Conservation (phyloP, 2,888 invertebrate genomes). For the Pemphredon lugubris region DNA sequence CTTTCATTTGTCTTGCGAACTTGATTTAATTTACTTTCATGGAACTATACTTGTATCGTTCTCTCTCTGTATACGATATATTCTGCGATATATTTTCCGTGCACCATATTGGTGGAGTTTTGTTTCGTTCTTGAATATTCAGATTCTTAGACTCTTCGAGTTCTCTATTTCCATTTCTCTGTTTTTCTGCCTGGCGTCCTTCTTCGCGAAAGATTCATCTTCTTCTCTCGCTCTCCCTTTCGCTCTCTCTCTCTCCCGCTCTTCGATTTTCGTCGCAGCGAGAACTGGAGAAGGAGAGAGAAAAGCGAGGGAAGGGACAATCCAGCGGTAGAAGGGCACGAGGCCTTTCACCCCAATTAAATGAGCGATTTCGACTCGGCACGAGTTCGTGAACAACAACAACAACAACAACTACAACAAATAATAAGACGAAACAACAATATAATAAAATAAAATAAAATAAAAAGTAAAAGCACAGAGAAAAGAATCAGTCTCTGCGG, state of each 20-base stretch:
- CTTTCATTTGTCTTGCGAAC: conserved; percentile 45
- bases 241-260: conserved; percentile 3
- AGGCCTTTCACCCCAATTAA: conserved; percentile 16
- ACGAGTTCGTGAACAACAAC: conserved; percentile 37
- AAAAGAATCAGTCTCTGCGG: conserved; percentile 27
- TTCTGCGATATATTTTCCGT: conserved; percentile 41
- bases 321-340: conserved; percentile 8
- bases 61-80: too few relatives aligned
- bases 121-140: conserved; percentile 28
- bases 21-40: conserved; percentile 25
- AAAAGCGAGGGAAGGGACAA: background rate
- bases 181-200: conserved; percentile 4
- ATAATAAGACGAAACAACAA: conserved; percentile 16
- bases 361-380: conserved; percentile 28
- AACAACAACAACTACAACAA: conserved; percentile 20
- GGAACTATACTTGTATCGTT: conserved; percentile 20
- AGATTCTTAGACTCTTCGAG: conserved; percentile 11
- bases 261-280: background rate
- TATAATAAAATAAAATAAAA: background rate
- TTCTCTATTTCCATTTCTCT: conserved; percentile 7
- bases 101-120: conserved; percentile 18
- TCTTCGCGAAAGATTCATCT: too few relatives aligned
- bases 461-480: conserved; percentile 12
- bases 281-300: background rate
- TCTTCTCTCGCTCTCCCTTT: too few relatives aligned